These are phyloP conservation scores for Vimba vimba DNA, from an alignment of 2,113 vertebrate species.

Conservation along the genomic window DNA sequence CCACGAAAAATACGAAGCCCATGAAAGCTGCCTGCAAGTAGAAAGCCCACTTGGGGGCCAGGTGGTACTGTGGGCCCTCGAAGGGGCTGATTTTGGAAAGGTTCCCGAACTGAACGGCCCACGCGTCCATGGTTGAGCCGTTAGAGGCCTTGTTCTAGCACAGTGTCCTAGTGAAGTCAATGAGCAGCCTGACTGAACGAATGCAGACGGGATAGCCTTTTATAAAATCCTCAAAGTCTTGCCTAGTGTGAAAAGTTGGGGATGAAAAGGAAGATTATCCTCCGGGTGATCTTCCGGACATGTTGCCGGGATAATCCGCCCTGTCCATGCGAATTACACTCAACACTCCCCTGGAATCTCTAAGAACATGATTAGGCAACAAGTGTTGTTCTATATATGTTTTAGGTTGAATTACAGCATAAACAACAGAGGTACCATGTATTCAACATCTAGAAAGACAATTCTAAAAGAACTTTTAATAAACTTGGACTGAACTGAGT, in stretches of 20 bases:
- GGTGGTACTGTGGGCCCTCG: slow-evolving; percentile 84
- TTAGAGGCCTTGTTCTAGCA: neutral
- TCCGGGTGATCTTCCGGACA: slow-evolving; percentile 33
- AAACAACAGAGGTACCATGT: neutral
- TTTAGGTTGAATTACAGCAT: neutral
- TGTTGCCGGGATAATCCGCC: slow-evolving; percentile 26
- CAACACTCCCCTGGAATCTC: neutral
- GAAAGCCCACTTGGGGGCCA: slow-evolving; percentile 83
- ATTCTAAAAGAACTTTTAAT: neutral
- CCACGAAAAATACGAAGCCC: slow-evolving; percentile 78
- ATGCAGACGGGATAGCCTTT: neutral
- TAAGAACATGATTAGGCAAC: slow-evolving; percentile 28
- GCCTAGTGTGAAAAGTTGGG: neutral
- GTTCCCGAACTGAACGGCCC: slow-evolving; percentile 79
- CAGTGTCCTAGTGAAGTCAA: neutral
- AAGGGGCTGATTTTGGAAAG: slow-evolving; percentile 75
- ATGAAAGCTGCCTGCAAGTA: slow-evolving; percentile 82
- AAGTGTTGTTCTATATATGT: neutral
- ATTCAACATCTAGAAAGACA: neutral
- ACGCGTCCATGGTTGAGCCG: slow-evolving; percentile 77
- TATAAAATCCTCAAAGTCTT: slow-evolving; percentile 46
- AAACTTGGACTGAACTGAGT: neutral
- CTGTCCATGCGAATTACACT: slow-evolving; percentile 31
- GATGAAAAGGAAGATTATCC: slow-evolving; percentile 36
- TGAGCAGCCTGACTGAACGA: neutral